phyloP scores from a whole-genome alignment of 2,113 vertebrate genomes.

The Zootoca vivipara region DNA sequence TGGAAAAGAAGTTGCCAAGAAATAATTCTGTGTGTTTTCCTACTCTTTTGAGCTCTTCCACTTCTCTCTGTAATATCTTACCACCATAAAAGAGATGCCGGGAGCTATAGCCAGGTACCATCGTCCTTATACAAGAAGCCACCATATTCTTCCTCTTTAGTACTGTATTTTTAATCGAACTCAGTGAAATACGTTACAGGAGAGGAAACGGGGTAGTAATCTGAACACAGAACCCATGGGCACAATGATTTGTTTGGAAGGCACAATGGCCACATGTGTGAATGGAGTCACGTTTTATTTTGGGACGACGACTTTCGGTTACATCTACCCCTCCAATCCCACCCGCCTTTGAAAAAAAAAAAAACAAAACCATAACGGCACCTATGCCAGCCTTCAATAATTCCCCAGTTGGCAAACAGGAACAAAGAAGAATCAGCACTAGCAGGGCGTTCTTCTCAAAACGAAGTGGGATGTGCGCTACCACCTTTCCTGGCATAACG shows the following conservation, averaged over 20 bases:
- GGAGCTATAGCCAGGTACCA: neutral
- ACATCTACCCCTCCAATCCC: too few relatives aligned
- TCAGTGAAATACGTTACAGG: too few relatives aligned
- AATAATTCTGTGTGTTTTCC: neutral
- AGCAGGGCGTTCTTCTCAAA: neutral
- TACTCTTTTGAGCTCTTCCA: neutral
- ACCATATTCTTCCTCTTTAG: neutral
- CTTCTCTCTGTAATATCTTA: neutral
- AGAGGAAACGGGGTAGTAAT: neutral
- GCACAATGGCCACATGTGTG: neutral
- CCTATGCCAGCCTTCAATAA: neutral
- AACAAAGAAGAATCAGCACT: neutral
- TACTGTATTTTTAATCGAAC: too few relatives aligned
- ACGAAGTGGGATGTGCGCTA: neutral
- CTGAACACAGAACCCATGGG: neutral
- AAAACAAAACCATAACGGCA: neutral
- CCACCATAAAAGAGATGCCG: neutral
- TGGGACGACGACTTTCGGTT: too few relatives aligned
- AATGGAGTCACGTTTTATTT: too few relatives aligned
- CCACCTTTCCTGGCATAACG: neutral
- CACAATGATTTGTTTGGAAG: neutral
- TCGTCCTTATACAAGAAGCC: neutral
- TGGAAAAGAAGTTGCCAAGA: neutral
- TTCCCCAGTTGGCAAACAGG: neutral
- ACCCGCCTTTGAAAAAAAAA: too few relatives aligned